A percentile compares a stretch with the other conserved stretches of the same genome.
Conservation (phyloP, 2,797 vertebrate species). For the Petrocephalus schoutedeni region DNA sequence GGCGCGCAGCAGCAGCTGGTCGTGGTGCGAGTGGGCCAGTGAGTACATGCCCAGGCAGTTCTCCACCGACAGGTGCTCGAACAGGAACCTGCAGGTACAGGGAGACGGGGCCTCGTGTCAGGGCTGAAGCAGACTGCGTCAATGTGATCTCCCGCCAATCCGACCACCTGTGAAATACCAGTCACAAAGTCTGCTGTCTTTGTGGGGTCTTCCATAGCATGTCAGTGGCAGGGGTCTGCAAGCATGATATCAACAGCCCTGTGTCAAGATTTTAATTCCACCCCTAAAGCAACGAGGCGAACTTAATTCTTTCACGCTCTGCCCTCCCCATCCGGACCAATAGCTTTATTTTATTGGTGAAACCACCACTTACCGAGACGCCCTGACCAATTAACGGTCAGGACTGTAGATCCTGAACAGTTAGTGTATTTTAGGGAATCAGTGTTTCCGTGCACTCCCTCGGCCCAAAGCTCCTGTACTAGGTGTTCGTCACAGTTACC, state of each 20-base stretch:
- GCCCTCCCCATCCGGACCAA: not conserved
- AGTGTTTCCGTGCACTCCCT: not conserved
- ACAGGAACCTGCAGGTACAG: constrained; percentile 49
- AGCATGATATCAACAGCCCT: not conserved
- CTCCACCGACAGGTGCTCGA: constrained; percentile 69
- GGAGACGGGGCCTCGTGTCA: not conserved
- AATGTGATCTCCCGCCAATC: not conserved
- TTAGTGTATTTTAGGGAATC: not conserved
- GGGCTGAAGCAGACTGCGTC: not conserved
- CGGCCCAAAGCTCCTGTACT: not conserved
- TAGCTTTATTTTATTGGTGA: not conserved
- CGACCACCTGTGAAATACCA: not conserved
- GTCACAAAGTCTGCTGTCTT: not conserved
- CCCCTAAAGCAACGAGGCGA: not conserved
- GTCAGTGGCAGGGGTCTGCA: not conserved
- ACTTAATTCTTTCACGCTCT: not conserved
- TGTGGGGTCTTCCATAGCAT: not conserved
- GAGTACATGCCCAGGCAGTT: constrained; percentile 78
- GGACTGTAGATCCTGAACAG: not conserved
- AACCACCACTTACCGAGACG: not conserved
- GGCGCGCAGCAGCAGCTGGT: constrained; percentile 69
- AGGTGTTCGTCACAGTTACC: constrained; percentile 47
- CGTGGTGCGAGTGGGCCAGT: constrained; percentile 71
- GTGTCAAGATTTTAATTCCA: not conserved
- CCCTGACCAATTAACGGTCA: not conserved